Percentiles rank a stretch among this genome's conserved stretches.
These are phyloP conservation scores for Otolemur garnettii DNA, from an alignment of 2,113 vertebrate species.

Conservation along the genomic window DNA sequence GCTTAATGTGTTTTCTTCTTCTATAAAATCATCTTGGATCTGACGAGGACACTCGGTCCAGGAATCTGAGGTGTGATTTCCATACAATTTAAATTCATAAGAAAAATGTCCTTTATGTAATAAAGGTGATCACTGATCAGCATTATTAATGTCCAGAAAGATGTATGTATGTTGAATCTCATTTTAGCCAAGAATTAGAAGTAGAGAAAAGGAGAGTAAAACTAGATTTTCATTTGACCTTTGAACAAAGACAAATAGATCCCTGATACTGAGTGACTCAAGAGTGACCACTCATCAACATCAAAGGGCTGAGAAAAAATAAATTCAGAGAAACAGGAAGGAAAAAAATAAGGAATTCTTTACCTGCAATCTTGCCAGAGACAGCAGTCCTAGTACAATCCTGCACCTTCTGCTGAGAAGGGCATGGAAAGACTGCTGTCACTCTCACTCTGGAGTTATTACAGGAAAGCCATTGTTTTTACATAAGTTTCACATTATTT, in stretches of 20 bases:
- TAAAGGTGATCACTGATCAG: conserved; percentile 51
- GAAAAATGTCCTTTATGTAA: conserved; percentile 51
- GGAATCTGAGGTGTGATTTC: conserved; percentile 39
- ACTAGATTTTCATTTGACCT: conserved; percentile 50
- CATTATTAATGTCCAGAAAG: conserved; percentile 48
- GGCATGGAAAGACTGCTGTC: background rate
- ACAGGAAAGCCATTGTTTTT: conserved; percentile 30
- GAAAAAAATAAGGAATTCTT: conserved; percentile 51
- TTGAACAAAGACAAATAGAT: conserved; percentile 61
- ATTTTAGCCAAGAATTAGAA: conserved; percentile 46
- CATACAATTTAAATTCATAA: conserved; percentile 50
- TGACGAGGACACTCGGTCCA: background rate
- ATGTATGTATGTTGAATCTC: background rate
- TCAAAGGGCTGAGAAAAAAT: background rate
- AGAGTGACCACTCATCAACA: background rate
- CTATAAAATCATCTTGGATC: conserved; percentile 53
- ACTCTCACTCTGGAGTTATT: background rate
- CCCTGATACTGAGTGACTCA: conserved; percentile 57
- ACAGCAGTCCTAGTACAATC: conserved; percentile 25
- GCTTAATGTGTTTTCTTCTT: conserved; percentile 28
- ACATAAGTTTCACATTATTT: conserved; percentile 44
- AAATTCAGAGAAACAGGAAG: conserved; percentile 64
- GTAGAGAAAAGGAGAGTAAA: conserved; percentile 17
- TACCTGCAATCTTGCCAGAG: conserved; percentile 26
- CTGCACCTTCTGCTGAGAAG: conserved; percentile 39